Base-by-base conservation (phyloP, 2,797 vertebrate species). In the Tenualosa thibaudeaui region DNA sequence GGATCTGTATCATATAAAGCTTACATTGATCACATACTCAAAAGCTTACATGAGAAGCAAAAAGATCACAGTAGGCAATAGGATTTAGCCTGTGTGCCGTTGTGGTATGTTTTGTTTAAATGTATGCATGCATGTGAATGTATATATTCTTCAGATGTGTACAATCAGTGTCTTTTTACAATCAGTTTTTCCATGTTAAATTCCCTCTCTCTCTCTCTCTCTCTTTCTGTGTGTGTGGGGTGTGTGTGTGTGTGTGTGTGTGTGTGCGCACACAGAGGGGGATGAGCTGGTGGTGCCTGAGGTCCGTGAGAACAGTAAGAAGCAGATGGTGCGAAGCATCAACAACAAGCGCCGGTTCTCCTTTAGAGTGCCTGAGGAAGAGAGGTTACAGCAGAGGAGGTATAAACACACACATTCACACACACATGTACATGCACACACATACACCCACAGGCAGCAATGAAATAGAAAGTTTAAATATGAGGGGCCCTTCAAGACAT, bases 331-430 rank as follows among this genome's bases (percentile, higher is more conserved):
- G 85, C 96, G 98, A 88, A 99, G 96, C 93, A 96, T 98, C 90
- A 99, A 97, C 95, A 99, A 98, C 92, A 99, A 99, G 93, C 95
- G 98, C 24, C 97, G 97, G 85, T 99, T 97, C 87, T 99, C 97
- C 56, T 99, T 99, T 94, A 93, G 98, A 82, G 97, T 99, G 82
- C 98, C 98, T 0, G 98, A 99, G 90, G 98, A 99, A 83, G 98
- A 99, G 89, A 94, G 98, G 81, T 95, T 98, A 86, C 98, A 98
- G 89, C 97, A 99, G 94, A 97, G 98, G 90, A 98, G 98, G 98
- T 99, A 85, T 0, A 51, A 43, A 60, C 4, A 81, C 81, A 82
- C 62, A 56, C 56, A 56, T 31, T 81, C 50, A 24, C 9, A 7
- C 31, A 46, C 31, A 62, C 22, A 22, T 49, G 26, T 60, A 81